Evolutionary conservation across 2,113 vertebrate species (phyloP), one percentile per base, ranked within the genome.

Genomic region (Parotia lawesii): DNA sequence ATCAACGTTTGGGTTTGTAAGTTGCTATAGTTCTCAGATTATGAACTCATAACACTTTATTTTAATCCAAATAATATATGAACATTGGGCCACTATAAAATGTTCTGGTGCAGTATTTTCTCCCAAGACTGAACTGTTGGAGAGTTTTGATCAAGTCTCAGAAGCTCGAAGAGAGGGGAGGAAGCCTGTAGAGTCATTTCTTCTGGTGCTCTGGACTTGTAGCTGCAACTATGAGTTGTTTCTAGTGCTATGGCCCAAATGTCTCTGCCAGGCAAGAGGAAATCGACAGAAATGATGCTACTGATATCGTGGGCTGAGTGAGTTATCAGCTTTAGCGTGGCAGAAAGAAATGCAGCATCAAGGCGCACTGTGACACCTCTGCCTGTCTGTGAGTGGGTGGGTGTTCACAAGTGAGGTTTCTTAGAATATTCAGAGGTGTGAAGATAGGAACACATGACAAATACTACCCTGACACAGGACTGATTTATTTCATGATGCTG

Each of bases 371-470:
- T 47, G 62, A 60, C 47, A 44, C 38, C 28, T 38, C 45, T 3
- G 15, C 67, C 44, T 27, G 12, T 8, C 70, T 38, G 5, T 31
- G 31, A 45, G 31, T 0, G 1, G 69, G 31, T 1, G 1, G 69
- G 40, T 29, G 29, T 5, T 94, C 33, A 58, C 17, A 40, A 12
- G 61, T 5, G 15, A 37, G 15, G 71, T 79, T 89, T 87, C 96
- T 87, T 44, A 96, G 89, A 95, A 94, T 58, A 62, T 31, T 86
- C 35, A 60, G 56, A 94, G 50, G 44, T 72, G 65, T 85, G 64
- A 83, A 88, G 89, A 87, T 60, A 85, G 72, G 38, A 31, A 51
- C 11, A 54, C 0, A 6, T 53, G 64, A 56, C 6, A 87, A 79
- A 56, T 12, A 27, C 38, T n/a, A 15, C 15, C 31, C 67, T 19